Evolutionary conservation across 2,888 invertebrate species (phyloP).

Genomic region (Polia nebulosa): DNA sequence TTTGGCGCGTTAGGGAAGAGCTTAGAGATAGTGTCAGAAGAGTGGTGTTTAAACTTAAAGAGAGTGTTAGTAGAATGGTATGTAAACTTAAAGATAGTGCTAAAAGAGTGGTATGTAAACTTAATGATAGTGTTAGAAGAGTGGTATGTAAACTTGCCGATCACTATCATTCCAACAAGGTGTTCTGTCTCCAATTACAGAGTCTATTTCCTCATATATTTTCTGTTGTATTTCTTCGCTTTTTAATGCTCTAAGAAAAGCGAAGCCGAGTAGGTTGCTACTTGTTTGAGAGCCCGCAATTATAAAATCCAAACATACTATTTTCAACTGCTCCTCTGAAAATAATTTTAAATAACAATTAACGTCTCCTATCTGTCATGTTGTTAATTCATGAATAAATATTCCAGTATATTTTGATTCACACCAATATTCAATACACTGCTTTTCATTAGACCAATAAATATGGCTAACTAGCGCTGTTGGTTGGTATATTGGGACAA

Average conservation of each 20-base stretch:
- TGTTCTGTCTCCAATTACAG: slow-evolving; percentile 84
- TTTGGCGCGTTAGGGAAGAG: no score
- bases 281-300: slow-evolving; percentile 94
- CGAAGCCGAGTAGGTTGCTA: slow-evolving; percentile 92
- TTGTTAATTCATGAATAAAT: not conserved
- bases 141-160: slow-evolving; percentile 70
- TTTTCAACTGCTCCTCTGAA: slow-evolving; percentile 85
- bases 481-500: no score
- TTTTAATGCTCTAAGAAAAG: slow-evolving; percentile 90
- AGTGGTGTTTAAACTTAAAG: no score
- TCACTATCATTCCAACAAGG: slow-evolving; percentile 82
- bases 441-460: not conserved
- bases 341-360: slow-evolving; percentile 30
- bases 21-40: no score
- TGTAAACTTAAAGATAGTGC: no score
- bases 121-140: not conserved
- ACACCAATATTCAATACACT: not conserved
- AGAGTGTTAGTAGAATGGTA: no score
- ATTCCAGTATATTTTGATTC: not conserved
- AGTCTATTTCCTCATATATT: slow-evolving; percentile 92
- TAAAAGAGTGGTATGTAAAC: no score
- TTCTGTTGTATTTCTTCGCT: slow-evolving; percentile 91
- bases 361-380: not conserved
- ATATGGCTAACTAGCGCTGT: not conserved
- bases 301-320: slow-evolving; percentile 92